Conservation (phyloP, 2,888 invertebrate genomes). For the Pharmacophagus antenor region DNA sequence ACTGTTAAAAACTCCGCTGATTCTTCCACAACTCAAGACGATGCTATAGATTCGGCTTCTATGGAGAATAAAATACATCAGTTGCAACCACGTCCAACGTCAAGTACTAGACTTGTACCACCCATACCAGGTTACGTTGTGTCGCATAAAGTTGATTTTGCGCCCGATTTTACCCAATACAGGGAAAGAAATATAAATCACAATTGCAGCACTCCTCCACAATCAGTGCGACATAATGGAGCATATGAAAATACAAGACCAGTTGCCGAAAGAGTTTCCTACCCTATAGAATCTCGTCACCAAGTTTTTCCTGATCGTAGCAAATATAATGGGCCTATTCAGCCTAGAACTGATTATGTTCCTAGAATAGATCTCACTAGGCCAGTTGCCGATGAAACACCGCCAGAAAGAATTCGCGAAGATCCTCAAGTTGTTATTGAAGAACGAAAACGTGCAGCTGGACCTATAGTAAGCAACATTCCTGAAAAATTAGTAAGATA, state of each 20-base stretch:
- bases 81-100: constrained; percentile 55
- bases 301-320: constrained; percentile 57
- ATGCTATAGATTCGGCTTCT: constrained; percentile 72
- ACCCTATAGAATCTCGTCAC: constrained; percentile 62
- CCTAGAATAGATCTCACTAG: constrained; percentile 75
- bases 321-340: constrained; percentile 52
- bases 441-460: constrained; percentile 68
- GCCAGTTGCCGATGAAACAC: constrained; percentile 57
- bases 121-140: constrained; percentile 50
- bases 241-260: constrained; percentile 56
- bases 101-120: constrained; percentile 50
- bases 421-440: constrained; percentile 68
- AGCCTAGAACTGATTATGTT: constrained; percentile 58
- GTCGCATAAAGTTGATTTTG: constrained; percentile 89
- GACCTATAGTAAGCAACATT: constrained; percentile 71
- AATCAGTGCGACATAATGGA: constrained; percentile 61
- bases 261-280: constrained; percentile 47
- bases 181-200: constrained; percentile 58
- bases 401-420: constrained; percentile 61
- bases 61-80: constrained; percentile 60
- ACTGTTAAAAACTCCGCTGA: constrained; percentile 94
- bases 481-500: constrained; percentile 73
- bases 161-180: constrained; percentile 85
- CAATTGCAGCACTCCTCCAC: constrained; percentile 46
- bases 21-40: constrained; percentile 90